Base-by-base conservation (phyloP, 2,888 invertebrate species). In the Bombylius discolor region DNA sequence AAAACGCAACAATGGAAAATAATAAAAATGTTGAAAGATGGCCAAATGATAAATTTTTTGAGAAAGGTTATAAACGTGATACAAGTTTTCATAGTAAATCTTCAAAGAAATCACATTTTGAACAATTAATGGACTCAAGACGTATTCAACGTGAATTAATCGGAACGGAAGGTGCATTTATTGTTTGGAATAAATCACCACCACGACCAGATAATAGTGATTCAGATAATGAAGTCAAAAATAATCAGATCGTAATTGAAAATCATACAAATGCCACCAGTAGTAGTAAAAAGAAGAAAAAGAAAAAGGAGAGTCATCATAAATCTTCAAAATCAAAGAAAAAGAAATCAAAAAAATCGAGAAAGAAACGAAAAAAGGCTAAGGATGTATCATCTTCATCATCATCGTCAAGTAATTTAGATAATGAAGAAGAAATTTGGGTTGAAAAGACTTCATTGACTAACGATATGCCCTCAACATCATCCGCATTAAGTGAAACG, bases 181-280 rank as follows among this genome's bases (percentile, higher is more conserved):
- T 80, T 58, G 77, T 88, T 52, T 90, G 90, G 90, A 84, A 82
- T 36, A 83, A 82, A 68, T 88, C 88, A 4, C 90, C 90, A 0
- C 66, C 77, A 0, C 78, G 79, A 62, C 79, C 82, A 61, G 81
- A 84, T 82, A 36, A 47, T 3, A 62, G 60, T 53, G 85, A 64
- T 0, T 65, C 66, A 11, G 86, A 62, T 13, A 64, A 68, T 14
- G 65, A 65, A 4, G 53, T 65, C 64, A 55, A 65, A 62, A 2
- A 64, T 64, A 1, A 63, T 63, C 46, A 70, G 63, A 36, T 62
- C 62, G 14, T 49, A 55, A 50, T 60, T 59, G 12, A 69, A 67
- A 45, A 62, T 31, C 3, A 56, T 49, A 12, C 32, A 59, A 23
- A 58, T 64, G 39, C 12, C 3, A 11, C 39, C 11, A 9, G 36